Conservation (phyloP, 2,888 invertebrate species). For the Panopea generosa region DNA sequence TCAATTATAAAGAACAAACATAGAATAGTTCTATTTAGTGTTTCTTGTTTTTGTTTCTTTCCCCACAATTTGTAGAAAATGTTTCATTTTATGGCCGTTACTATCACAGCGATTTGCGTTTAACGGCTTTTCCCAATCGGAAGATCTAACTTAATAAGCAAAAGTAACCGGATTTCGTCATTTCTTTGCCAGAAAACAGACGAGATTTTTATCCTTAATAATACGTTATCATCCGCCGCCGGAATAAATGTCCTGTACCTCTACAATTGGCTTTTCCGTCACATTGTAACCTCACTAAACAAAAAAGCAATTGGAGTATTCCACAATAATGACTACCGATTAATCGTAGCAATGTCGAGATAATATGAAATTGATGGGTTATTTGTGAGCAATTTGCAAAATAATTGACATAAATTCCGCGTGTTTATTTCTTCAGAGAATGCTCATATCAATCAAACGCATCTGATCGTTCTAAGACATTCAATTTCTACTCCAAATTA, state of each 20-base stretch:
- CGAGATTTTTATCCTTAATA: constrained; percentile 61
- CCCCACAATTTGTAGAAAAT: too few relatives aligned
- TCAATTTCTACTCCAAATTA: constrained; percentile 66
- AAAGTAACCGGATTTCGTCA: constrained; percentile 3
- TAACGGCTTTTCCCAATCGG: not conserved
- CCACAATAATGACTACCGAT: constrained; percentile 61
- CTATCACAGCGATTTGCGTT: not conserved
- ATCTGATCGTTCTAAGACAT: constrained; percentile 60
- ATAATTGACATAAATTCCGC: constrained; percentile 67
- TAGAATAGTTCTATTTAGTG: too few relatives aligned
- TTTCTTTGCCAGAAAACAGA: constrained; percentile 21
- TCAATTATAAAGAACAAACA: too few relatives aligned
- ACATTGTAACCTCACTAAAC: constrained; percentile 53
- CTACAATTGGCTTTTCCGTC: constrained; percentile 57
- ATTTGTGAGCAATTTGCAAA: constrained; percentile 68
- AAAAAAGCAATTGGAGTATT: constrained; percentile 56
- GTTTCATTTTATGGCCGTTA: not conserved
- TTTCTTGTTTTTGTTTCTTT: too few relatives aligned
- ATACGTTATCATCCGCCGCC: constrained; percentile 55
- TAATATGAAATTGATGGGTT: constrained; percentile 67
- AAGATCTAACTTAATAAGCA: constrained; percentile 16
- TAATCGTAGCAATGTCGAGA: constrained; percentile 64
- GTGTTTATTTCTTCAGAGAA: constrained; percentile 66
- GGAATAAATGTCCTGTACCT: constrained; percentile 56
- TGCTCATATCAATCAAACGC: constrained; percentile 65